Base-by-base conservation (phyloP, 2,888 invertebrate species). In the Folsomia manolachei region DNA sequence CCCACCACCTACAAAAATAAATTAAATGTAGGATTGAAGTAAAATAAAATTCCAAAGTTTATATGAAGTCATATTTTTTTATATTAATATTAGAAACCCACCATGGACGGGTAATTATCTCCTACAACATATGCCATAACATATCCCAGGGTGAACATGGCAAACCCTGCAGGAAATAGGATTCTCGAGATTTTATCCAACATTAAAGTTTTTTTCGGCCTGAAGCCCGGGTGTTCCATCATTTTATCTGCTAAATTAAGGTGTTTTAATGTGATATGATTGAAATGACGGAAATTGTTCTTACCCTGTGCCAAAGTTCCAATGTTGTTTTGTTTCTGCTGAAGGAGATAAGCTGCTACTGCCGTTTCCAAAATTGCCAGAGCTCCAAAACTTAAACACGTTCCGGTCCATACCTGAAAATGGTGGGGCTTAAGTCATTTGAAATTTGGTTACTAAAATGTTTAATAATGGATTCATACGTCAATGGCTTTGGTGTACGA, bases 141-240 rank as follows among this genome's bases (percentile, higher is more conserved):
- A 27, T 64, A 64, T 7, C 2, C 11, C 1, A 11, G 14, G 1
- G n/a, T 26, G 27, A 64, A 64, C 26, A 27, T 27, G 1, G 2
- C 27, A n/a, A 27, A 64, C 2, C 24, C n/a, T 64, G 9, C 0
- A 11, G 74, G 74, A 70, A 75, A 68, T 9, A 68, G 11, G n/a
- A 75, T 63, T 70, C 67, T 72, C 1, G 68, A 72, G 7, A 70
- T 60, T 68, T 61, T 53, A 21, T 75, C 74, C 19, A 66, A 2
- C 21, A 19, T 39, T 9, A 52, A 23, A 2, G 24, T 24, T 7
- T 18, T 39, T 9, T 9, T 14, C 7, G 14, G 14, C 7, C 39
- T 4, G 4, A 9, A 9, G 4, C 14, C 39, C 14, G 39, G 39
- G 14, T 9, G 39, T 9, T 9, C 39, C 39, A 39, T 39, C 4